These are phyloP conservation scores for Scelioninae gen. 1 DNA, from an alignment of 2,888 invertebrate genomes.

Conservation along the genomic window DNA sequence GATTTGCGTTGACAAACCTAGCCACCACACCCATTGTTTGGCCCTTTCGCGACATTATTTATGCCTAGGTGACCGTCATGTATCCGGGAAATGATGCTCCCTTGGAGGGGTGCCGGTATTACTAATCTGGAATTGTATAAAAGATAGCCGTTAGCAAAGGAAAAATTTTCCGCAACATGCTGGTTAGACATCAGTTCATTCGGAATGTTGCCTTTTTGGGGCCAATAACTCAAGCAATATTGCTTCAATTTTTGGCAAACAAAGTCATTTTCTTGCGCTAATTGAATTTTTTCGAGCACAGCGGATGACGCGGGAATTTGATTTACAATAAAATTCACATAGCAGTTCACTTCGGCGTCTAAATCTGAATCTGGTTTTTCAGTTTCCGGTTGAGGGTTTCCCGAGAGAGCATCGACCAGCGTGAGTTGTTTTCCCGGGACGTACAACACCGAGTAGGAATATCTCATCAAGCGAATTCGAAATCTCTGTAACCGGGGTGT, in stretches of 20 bases:
- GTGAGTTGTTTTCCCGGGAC: conserved; percentile 76
- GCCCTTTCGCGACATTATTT: conserved; percentile 70
- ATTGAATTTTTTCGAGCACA: background rate
- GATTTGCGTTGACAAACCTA: conserved; percentile 39
- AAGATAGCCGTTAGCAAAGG: background rate
- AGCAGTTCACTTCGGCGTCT: too few species aligned
- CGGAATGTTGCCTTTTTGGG: background rate
- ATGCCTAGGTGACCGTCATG: conserved; percentile 75
- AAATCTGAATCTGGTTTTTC: too few species aligned
- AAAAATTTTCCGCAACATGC: background rate
- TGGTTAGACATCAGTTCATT: background rate
- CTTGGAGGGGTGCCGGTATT: conserved; percentile 67
- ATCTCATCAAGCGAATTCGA: conserved; percentile 74
- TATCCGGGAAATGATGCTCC: conserved; percentile 66
- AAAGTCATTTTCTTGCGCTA: conserved; percentile 4
- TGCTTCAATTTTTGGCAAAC: background rate
- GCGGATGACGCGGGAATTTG: background rate
- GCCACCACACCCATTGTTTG: conserved; percentile 73
- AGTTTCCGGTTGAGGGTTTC: too few species aligned
- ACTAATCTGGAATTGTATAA: conserved; percentile 68
- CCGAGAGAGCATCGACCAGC: conserved; percentile 74
- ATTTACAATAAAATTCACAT: too few species aligned
- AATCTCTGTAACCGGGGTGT: conserved; percentile 80
- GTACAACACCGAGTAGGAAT: conserved; percentile 67
- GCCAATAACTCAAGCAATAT: conserved; percentile 2